These are phyloP conservation scores for Pachycephala philippinensis DNA, from an alignment of 2,113 vertebrate genomes.

Conservation along the genomic window DNA sequence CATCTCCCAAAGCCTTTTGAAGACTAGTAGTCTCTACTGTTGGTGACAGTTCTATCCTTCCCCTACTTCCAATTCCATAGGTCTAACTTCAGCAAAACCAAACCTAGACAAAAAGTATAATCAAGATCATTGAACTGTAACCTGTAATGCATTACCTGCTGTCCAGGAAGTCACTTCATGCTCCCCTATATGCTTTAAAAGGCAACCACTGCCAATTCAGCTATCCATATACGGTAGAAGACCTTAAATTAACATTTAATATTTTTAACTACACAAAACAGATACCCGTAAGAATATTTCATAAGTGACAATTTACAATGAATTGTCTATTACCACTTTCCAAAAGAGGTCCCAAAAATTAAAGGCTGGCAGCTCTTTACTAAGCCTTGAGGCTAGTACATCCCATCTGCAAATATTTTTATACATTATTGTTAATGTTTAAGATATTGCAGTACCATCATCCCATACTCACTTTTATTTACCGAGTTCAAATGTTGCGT, in stretches of 20 bases:
- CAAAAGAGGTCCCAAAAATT: neutral
- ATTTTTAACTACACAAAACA: neutral
- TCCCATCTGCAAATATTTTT: neutral
- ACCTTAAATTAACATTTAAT: neutral
- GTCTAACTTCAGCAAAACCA: neutral
- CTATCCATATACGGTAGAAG: neutral
- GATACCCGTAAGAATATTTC: neutral
- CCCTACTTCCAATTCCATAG: rapidly evolving
- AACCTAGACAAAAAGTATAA: neutral
- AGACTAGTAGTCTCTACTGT: neutral
- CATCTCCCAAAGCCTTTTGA: neutral
- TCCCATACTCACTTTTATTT: neutral
- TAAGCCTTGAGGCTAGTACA: neutral
- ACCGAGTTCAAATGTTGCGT: neutral
- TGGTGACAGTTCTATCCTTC: neutral
- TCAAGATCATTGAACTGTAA: neutral
- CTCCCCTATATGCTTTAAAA: neutral
- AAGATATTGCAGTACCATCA: neutral
- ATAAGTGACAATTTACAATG: neutral
- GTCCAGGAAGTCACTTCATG: neutral
- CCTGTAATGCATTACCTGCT: neutral
- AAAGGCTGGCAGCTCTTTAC: neutral
- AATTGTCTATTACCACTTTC: neutral
- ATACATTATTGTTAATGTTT: neutral
- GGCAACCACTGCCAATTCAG: neutral